A percentile compares a stretch with the other conserved stretches of the same genome.
phyloP scores from a whole-genome alignment of 2,113 vertebrate species.

The Lamprologus tigripictilis region DNA sequence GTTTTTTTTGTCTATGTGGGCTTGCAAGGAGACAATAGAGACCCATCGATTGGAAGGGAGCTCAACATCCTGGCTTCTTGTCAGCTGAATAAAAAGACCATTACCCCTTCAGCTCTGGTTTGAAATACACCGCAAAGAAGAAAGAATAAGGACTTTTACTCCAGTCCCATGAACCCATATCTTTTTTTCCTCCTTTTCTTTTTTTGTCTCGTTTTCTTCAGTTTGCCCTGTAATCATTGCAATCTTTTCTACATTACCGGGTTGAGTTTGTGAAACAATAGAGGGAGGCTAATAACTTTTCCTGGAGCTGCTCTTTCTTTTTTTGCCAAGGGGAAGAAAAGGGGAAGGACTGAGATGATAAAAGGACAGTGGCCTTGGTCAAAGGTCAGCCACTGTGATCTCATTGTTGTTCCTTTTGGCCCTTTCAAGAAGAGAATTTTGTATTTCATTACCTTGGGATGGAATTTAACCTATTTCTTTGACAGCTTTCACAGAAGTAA shows the following conservation, averaged over 20 bases:
- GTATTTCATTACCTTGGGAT: conserved; percentile 75
- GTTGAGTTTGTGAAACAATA: conserved; percentile 75
- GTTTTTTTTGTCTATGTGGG: conserved; percentile 48
- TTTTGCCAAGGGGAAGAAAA: conserved; percentile 64
- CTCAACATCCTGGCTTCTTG: conserved; percentile 73
- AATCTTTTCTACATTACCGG: conserved; percentile 74
- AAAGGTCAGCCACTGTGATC: conserved; percentile 79
- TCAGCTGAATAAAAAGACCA: conserved; percentile 73
- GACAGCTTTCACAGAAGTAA: conserved; percentile 30
- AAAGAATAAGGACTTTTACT: conserved; percentile 70
- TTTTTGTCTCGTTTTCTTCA: conserved; percentile 37
- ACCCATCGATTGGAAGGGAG: conserved; percentile 75
- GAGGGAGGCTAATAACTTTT: conserved; percentile 69
- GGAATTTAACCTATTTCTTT: conserved; percentile 64
- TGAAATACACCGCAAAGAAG: conserved; percentile 67
- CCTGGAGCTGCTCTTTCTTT: conserved; percentile 62
- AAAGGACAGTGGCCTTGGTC: conserved; percentile 74
- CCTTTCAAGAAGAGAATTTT: conserved; percentile 71
- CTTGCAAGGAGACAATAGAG: conserved; percentile 73
- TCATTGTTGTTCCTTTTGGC: conserved; percentile 69
- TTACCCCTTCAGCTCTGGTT: conserved; percentile 69
- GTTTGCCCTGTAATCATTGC: conserved; percentile 73
- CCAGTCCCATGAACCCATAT: conserved; percentile 68
- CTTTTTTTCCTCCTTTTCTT: conserved; percentile 14
- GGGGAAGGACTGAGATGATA: conserved; percentile 70